These are phyloP conservation scores for Orchesellides sinensis DNA, from an alignment of 2,888 invertebrate genomes.

Conservation along the genomic window DNA sequence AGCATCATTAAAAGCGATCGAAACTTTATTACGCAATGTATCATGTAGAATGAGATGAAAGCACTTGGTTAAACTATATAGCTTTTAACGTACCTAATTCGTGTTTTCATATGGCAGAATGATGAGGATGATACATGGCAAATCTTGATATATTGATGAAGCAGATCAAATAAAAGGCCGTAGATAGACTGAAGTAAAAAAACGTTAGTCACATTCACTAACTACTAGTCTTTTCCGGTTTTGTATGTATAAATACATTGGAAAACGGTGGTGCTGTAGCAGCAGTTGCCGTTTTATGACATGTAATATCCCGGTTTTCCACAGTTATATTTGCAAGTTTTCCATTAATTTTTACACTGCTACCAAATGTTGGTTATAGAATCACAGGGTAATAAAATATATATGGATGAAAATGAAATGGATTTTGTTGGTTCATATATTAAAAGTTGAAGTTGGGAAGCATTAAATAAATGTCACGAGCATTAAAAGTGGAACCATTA, in stretches of 20 bases:
- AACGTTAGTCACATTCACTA: neutral
- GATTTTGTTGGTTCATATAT: constrained; percentile 35
- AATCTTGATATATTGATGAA: constrained; percentile 38
- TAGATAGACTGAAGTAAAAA: neutral
- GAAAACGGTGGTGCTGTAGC: constrained; percentile 3
- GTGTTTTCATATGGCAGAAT: neutral
- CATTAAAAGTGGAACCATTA: too few relatives aligned
- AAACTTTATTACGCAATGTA: constrained; percentile 41
- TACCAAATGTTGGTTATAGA: neutral
- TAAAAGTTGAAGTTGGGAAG: constrained; percentile 19
- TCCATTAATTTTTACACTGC: neutral
- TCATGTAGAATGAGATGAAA: constrained; percentile 6
- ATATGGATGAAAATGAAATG: constrained; percentile 39
- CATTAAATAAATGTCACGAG: constrained; percentile 35
- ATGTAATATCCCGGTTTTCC: constrained; percentile 23
- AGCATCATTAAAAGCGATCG: constrained; percentile 32
- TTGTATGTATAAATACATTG: too few relatives aligned
- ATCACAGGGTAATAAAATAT: constrained; percentile 28
- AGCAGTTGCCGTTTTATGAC: constrained; percentile 43
- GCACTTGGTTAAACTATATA: neutral
- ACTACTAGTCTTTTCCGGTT: neutral
- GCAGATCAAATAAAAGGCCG: neutral
- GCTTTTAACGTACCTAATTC: neutral
- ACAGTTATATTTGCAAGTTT: neutral
- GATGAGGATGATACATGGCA: constrained; percentile 35